Conservation (phyloP, 2,113 vertebrate species). For the Rhinoptilus africanus region DNA sequence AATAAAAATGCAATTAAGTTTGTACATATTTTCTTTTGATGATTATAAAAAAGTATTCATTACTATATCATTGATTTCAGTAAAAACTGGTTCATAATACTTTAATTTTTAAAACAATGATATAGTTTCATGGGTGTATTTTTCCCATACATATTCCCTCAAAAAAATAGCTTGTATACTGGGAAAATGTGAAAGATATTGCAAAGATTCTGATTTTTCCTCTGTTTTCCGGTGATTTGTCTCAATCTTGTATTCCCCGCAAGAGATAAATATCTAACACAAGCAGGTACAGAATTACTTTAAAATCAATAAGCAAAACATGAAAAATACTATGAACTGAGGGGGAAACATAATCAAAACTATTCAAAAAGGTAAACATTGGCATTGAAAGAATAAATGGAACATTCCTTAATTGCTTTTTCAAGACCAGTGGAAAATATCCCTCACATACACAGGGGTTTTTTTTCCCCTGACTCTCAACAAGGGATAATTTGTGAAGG, state of each 20-base stretch:
- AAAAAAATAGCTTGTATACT: not conserved
- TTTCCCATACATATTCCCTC: not conserved
- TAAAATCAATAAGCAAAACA: slow-evolving; percentile 29
- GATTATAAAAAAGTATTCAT: not conserved
- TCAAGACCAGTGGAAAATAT: slow-evolving; percentile 72
- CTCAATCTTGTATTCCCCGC: not conserved
- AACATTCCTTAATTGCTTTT: slow-evolving; percentile 67
- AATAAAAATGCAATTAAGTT: not conserved
- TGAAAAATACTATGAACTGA: slow-evolving; percentile 36
- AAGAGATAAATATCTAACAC: not conserved
- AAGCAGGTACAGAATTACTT: not conserved
- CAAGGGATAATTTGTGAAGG: slow-evolving; percentile 68
- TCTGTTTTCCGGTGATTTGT: not conserved
- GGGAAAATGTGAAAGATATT: not conserved
- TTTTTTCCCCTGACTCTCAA: not conserved
- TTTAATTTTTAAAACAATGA: not conserved
- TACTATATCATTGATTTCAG: not conserved
- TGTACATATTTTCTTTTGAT: not conserved
- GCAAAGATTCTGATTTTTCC: not conserved
- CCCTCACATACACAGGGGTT: not conserved
- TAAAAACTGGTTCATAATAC: not conserved
- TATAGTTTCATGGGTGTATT: not conserved
- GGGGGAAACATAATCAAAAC: slow-evolving; percentile 35
- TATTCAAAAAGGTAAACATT: slow-evolving; percentile 63
- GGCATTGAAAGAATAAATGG: slow-evolving; percentile 65